These are phyloP conservation scores for Rhinatrema bivittatum DNA, from an alignment of 2,797 vertebrate genomes.

Conservation along the genomic window DNA sequence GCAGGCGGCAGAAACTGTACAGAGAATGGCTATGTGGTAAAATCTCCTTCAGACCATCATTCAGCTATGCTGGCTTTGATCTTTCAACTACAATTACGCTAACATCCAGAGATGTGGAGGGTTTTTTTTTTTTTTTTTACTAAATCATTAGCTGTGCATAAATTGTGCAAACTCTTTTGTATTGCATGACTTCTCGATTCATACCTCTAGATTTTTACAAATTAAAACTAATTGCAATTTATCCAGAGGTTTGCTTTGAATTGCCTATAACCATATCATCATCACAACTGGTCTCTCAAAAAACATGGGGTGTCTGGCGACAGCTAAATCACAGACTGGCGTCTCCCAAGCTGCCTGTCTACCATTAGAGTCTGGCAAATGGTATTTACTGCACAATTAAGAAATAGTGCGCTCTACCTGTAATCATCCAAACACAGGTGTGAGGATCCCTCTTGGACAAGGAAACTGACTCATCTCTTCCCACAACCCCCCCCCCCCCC, in stretches of 20 bases:
- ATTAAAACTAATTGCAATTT: constrained; percentile 76
- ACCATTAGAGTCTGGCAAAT: constrained; percentile 84
- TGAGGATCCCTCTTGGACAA: constrained; percentile 69
- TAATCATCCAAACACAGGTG: constrained; percentile 93
- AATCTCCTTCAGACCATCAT: constrained; percentile 96
- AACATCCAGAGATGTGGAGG: constrained; percentile 70
- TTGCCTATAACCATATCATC: constrained; percentile 76
- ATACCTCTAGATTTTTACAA: constrained; percentile 46
- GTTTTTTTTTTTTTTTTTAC: constrained; percentile 11
- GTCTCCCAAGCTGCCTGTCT: constrained; percentile 80
- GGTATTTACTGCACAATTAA: constrained; percentile 96
- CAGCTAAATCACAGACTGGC: constrained; percentile 89
- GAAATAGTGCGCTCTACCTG: constrained; percentile 82
- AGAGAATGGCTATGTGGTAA: constrained; percentile 89
- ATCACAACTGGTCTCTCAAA: constrained; percentile 68
- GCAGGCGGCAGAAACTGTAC: constrained; percentile 84
- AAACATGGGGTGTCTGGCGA: constrained; percentile 78
- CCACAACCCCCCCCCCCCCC: constrained; percentile 76
- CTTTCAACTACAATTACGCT: constrained; percentile 90
- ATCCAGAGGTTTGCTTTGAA: constrained; percentile 74
- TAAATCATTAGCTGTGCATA: constrained; percentile 42
- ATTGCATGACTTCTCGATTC: constrained; percentile 32
- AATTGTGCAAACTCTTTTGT: constrained; percentile 37
- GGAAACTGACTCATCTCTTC: constrained; percentile 80
- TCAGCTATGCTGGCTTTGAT: constrained; percentile 90